phyloP scores from a whole-genome alignment of 2,797 vertebrate genomes.

The Myotis planiceps region DNA sequence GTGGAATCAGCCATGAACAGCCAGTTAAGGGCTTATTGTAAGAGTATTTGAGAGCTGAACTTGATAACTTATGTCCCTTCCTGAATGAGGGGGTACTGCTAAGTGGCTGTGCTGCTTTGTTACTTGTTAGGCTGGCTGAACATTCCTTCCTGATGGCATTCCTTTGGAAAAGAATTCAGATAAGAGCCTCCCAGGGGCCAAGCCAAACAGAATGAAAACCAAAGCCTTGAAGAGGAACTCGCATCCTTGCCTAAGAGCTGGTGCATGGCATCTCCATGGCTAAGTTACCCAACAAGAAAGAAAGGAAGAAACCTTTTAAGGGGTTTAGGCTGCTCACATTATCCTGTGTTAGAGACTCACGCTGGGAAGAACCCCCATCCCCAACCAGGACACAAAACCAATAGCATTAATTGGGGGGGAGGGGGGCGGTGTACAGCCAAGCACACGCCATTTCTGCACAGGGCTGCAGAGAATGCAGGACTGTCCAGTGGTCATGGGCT shows the following conservation, averaged over 20 bases:
- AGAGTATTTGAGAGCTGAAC: not conserved
- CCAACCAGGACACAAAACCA: not conserved
- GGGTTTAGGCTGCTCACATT: not conserved
- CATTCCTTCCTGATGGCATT: conserved; percentile 10
- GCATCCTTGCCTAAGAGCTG: not conserved
- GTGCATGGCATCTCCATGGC: not conserved
- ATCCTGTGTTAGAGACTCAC: not conserved
- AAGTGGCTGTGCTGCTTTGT: not conserved
- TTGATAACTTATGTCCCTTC: not conserved
- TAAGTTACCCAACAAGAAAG: not conserved
- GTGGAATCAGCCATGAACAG: not conserved
- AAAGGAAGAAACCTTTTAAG: not conserved
- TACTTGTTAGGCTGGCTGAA: not conserved
- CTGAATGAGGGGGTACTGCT: not conserved
- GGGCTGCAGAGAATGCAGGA: not conserved
- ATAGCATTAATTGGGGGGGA: not conserved
- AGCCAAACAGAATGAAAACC: not conserved
- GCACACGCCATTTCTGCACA: not conserved
- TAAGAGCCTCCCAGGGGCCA: not conserved
- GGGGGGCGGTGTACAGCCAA: accelerated
- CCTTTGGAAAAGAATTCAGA: conserved; percentile 54
- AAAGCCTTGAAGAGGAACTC: not conserved
- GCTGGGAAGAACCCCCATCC: not conserved
- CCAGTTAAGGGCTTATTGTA: not conserved
- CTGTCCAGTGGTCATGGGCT: not conserved